Evolutionary conservation across 2,888 invertebrate genomes (phyloP), one percentile per base, ranked within the genome.

Genomic region (Melanostoma scalare): DNA sequence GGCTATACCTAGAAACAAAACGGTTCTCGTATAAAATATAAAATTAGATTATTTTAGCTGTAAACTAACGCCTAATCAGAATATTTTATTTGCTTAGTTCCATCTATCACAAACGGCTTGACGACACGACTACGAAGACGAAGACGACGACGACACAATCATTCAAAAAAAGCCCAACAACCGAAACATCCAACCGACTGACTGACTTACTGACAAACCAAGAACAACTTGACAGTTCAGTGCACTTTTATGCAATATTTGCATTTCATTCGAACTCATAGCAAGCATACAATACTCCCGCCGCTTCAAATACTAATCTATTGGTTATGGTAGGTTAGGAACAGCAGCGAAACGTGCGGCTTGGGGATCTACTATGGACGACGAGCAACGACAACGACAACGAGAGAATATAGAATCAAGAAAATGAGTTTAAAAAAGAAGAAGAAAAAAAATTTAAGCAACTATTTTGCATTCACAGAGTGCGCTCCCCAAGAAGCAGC

Each of bases 21-120:
- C 84, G 69, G 79, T 84, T 75, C 63, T 79, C 63, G 63, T n/a
- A 68, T 52, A 78, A 72, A 40, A 69, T 82, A 79, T 67, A 84
- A 79, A 84, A 84, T 84, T 79, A 84, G 84, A 84, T 84, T 84
- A 84, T 84, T 79, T 84, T 74, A 84, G 84, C 79, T 79, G 84
- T 79, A 79, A 84, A 84, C 79, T 84, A 84, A 84, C 79, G 84
- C 84, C 79, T 84, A 84, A 84, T 84, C 79, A 65, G 84, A 84
- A 84, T 84, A 78, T 82, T 84, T 84, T 84, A 71, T 74, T 69
- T 71, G 50, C 69, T 73, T 72, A 55, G 60, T 71, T 67, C 67
- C 81, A 81, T 71, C 61, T 74, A 44, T 60, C 53, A 55, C 67
- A 67, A 53, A 53, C 20, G 20, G 20, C 20, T 20, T 20, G 20